Conservation (phyloP, 2,113 vertebrate species). For the Macroglossus sobrinus region DNA sequence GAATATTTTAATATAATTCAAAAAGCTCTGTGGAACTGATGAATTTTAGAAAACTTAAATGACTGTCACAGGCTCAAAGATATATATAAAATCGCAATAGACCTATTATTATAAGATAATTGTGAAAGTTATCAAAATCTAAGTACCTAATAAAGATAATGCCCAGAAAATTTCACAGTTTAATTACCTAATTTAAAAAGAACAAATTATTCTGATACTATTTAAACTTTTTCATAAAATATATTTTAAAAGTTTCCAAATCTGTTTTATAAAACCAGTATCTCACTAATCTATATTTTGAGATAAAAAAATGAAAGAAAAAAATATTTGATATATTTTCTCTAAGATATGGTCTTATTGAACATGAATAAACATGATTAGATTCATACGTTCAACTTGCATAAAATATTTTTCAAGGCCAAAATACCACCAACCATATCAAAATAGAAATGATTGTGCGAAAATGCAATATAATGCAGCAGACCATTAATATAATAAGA, state of each 20-base stretch:
- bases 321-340: not conserved
- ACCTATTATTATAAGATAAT: conserved; percentile 55
- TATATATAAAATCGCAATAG: conserved; percentile 10
- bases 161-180: not conserved
- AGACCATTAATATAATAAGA: not conserved
- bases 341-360: not conserved
- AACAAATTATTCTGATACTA: conserved; percentile 11
- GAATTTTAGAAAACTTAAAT: conserved; percentile 32
- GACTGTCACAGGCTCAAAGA: not conserved
- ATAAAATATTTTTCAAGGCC: not conserved
- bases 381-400: not conserved
- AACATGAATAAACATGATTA: not conserved
- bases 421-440: not conserved
- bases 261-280: not conserved
- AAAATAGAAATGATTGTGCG: not conserved
- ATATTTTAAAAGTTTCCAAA: not conserved
- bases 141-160: conserved; percentile 38
- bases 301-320: not conserved
- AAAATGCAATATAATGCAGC: not conserved
- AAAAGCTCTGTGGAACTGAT: not conserved
- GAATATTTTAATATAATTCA: not conserved
- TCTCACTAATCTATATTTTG: not conserved
- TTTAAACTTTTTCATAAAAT: conserved; percentile 19
- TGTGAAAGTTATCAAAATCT: conserved; percentile 37
- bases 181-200: conserved; percentile 45